Conservation (phyloP, 2,888 invertebrate genomes). For the Thera britannica region DNA sequence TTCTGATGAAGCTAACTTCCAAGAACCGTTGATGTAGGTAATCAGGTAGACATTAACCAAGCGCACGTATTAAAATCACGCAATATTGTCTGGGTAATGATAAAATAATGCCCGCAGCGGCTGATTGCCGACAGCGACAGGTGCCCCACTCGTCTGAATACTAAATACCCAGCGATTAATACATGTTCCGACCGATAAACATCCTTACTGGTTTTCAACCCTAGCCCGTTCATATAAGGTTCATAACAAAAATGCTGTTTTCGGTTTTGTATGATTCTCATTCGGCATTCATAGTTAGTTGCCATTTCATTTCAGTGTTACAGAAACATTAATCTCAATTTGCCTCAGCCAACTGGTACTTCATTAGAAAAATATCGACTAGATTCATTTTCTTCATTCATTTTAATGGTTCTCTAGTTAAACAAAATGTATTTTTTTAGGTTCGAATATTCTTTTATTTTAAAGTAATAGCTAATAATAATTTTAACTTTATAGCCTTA, state of each 20-base stretch:
- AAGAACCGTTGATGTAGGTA: constrained; percentile 16
- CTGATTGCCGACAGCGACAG: constrained; percentile 67
- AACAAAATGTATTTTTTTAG: not conserved
- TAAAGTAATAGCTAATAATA: too few species aligned
- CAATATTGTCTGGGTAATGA: constrained; percentile 67
- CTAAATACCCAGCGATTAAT: constrained; percentile 56
- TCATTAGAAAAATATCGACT: constrained; percentile 7
- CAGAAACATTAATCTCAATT: constrained; percentile 44
- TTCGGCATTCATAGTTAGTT: constrained; percentile 57
- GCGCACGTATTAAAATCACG: constrained; percentile 59
- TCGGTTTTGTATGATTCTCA: constrained; percentile 42
- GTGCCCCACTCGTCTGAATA: constrained; percentile 65
- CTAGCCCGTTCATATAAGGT: constrained; percentile 13
- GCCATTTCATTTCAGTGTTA: constrained; percentile 53
- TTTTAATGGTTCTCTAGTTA: not conserved
- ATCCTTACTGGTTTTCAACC: constrained; percentile 17
- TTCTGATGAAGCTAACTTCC: constrained; percentile 4
- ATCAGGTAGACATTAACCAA: constrained; percentile 47
- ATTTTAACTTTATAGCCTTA: too few species aligned
- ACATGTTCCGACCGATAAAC: constrained; percentile 34
- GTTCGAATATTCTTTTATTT: too few species aligned
- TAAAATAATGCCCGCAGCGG: constrained; percentile 65
- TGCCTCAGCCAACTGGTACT: constrained; percentile 20
- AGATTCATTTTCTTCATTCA: not conserved
- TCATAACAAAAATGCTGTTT: constrained; percentile 22